phyloP scores from a whole-genome alignment of 1,140 invertebrate species.

The Tetramorium simillimum region DNA sequence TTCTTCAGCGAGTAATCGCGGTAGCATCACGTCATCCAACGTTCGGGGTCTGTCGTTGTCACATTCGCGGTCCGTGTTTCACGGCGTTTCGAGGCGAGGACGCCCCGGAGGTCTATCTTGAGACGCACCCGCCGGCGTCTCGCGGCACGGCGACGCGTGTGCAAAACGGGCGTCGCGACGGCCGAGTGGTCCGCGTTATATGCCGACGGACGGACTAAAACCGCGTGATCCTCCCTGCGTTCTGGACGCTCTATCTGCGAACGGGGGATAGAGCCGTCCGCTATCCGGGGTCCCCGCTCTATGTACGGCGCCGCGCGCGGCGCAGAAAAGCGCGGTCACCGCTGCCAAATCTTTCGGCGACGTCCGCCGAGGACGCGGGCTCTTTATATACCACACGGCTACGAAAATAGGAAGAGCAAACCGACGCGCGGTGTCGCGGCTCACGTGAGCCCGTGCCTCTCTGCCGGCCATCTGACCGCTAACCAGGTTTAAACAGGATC shows the following conservation, averaged over 20 bases:
- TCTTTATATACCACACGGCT: slow-evolving; percentile 73
- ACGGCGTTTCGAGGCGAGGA: neutral
- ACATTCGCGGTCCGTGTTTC: neutral
- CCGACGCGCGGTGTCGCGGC: slow-evolving; percentile 47
- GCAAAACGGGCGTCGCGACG: slow-evolving; percentile 19
- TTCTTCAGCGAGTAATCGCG: neutral
- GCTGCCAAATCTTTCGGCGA: slow-evolving; percentile 81
- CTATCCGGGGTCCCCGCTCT: neutral
- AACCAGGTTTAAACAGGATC: slow-evolving; percentile 62
- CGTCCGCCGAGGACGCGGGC: slow-evolving; percentile 77
- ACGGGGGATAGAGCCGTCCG: slow-evolving; percentile 20
- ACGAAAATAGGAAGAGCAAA: slow-evolving; percentile 79
- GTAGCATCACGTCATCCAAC: neutral
- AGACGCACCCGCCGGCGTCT: neutral
- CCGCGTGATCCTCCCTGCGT: neutral
- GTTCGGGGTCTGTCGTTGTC: neutral
- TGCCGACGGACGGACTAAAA: neutral
- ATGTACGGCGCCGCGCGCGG: slow-evolving; percentile 70
- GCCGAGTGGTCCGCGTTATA: slow-evolving; percentile 6
- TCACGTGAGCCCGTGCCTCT: slow-evolving; percentile 62
- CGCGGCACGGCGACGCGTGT: slow-evolving; percentile 9
- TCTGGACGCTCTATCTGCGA: slow-evolving; percentile 40
- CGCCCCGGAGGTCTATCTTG: slow-evolving; percentile 50
- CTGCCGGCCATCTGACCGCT: slow-evolving; percentile 45
- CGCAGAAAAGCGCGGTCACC: slow-evolving; percentile 80